These are phyloP conservation scores for Riptortus pedestris DNA, from an alignment of 1,140 invertebrate species.

Conservation along the genomic window DNA sequence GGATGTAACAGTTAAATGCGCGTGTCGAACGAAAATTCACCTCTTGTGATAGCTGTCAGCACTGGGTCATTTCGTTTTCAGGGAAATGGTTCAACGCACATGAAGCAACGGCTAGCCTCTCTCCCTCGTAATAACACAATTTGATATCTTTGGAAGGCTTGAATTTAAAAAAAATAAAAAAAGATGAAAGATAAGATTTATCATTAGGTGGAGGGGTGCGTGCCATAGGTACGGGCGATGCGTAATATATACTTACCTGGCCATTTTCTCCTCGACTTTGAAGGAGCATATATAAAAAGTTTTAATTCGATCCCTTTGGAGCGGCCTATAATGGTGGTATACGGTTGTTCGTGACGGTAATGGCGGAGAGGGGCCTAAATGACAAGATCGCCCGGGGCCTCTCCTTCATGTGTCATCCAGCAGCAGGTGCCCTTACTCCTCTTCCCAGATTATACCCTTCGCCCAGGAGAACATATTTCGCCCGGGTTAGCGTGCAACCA, in stretches of 20 bases:
- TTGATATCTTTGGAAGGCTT: background rate
- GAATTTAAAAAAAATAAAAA: background rate
- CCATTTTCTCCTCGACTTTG: background rate
- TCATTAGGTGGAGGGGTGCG: background rate
- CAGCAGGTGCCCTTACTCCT: background rate
- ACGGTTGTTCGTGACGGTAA: background rate
- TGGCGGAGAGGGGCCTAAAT: background rate
- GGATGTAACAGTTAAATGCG: no score
- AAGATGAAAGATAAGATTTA: background rate
- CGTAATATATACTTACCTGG: background rate
- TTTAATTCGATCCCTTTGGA: background rate
- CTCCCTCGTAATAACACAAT: background rate
- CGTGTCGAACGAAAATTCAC: no score
- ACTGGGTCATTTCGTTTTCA: no score
- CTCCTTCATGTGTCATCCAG: background rate
- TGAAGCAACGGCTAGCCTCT: background rate
- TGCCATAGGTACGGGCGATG: background rate
- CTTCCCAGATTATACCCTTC: background rate
- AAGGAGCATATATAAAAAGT: background rate
- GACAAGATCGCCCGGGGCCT: background rate
- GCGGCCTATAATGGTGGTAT: background rate
- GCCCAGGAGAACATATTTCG: background rate
- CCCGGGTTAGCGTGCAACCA: background rate
- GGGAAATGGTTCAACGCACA: no score
- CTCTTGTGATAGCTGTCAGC: no score